phyloP scores from a whole-genome alignment of 2,113 vertebrate species.

The Paradoxurus hermaphroditus region DNA sequence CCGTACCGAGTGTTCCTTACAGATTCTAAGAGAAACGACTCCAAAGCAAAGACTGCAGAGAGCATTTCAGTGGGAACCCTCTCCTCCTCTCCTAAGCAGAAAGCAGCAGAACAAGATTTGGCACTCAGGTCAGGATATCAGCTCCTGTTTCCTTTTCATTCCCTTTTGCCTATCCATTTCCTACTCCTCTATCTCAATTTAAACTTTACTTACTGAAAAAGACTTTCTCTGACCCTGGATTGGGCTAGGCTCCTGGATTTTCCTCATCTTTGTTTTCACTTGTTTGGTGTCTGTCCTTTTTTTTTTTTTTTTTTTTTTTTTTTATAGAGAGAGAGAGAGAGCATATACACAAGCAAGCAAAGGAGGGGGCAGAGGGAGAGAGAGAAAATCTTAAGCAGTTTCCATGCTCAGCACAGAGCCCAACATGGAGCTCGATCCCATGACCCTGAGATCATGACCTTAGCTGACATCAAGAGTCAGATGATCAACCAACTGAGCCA shows the following conservation, averaged over 20 bases:
- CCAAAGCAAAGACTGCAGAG: not conserved
- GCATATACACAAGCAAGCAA: too few species aligned
- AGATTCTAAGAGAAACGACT: not conserved
- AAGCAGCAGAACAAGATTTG: not conserved
- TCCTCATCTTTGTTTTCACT: not conserved
- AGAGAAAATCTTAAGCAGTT: too few species aligned
- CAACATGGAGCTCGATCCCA: too few species aligned
- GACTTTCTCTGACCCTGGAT: not conserved
- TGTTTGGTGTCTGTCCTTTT: not conserved
- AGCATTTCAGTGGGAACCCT: not conserved
- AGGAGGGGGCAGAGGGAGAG: too few species aligned
- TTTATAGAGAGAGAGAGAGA: too few species aligned
- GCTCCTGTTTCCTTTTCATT: not conserved
- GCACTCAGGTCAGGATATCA: not conserved
- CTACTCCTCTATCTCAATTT: not conserved
- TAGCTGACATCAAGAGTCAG: too few species aligned
- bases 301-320: too few species aligned
- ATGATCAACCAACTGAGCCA: too few species aligned
- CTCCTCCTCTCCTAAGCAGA: not conserved
- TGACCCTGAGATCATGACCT: too few species aligned
- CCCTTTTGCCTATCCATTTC: not conserved
- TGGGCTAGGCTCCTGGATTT: not conserved
- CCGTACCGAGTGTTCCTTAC: not conserved
- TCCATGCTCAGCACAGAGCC: too few species aligned
- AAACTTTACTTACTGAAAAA: constrained; percentile 16